Percentiles rank a stretch among this genome's conserved stretches.
phyloP scores from a whole-genome alignment of 1,140 invertebrate genomes.

The Adoxophyes honmai region DNA sequence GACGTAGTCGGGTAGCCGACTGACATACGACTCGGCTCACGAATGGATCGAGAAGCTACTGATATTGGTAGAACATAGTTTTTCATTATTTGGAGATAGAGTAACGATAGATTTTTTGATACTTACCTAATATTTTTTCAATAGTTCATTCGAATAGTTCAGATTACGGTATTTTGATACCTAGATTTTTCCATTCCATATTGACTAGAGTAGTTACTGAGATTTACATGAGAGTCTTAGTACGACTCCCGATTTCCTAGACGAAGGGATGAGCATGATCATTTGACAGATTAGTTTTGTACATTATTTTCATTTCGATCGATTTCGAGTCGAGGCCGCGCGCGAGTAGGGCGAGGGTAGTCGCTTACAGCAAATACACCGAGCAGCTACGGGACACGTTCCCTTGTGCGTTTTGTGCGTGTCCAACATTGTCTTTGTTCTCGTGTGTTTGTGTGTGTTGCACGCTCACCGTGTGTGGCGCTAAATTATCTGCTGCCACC shows the following conservation, averaged over 20 bases:
- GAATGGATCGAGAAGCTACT: slow-evolving; percentile 26
- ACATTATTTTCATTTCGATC: slow-evolving; percentile 39
- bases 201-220: slow-evolving; percentile 36
- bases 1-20: slow-evolving; percentile 21
- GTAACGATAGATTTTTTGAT: slow-evolving; percentile 26
- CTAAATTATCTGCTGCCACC: slow-evolving; percentile 65
- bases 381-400: slow-evolving; percentile 59
- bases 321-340: slow-evolving; percentile 1
- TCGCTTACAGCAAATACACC: slow-evolving; percentile 75
- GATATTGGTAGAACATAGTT: slow-evolving; percentile 44
- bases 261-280: slow-evolving; percentile 65
- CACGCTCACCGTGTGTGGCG: slow-evolving; percentile 77
- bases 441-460: slow-evolving; percentile 78
- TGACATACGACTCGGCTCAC: slow-evolving; percentile 20
- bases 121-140: slow-evolving; percentile 15
- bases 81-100: slow-evolving; percentile 30
- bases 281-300: slow-evolving; percentile 54
- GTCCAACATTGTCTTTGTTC: slow-evolving; percentile 76
- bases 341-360: slow-evolving; percentile 11
- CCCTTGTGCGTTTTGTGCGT: slow-evolving; percentile 74
- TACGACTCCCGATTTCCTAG: slow-evolving; percentile 50
- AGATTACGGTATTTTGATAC: slow-evolving; percentile 26
- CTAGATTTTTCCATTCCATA: slow-evolving; percentile 31
- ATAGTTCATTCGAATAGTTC: slow-evolving; percentile 26
- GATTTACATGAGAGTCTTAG: slow-evolving; percentile 23